A percentile compares a stretch with the other conserved stretches of the same genome.
phyloP scores from a whole-genome alignment of 30 jellyfish, hydroid and myxozoan genomes.

The Aurelia sp. region DNA sequence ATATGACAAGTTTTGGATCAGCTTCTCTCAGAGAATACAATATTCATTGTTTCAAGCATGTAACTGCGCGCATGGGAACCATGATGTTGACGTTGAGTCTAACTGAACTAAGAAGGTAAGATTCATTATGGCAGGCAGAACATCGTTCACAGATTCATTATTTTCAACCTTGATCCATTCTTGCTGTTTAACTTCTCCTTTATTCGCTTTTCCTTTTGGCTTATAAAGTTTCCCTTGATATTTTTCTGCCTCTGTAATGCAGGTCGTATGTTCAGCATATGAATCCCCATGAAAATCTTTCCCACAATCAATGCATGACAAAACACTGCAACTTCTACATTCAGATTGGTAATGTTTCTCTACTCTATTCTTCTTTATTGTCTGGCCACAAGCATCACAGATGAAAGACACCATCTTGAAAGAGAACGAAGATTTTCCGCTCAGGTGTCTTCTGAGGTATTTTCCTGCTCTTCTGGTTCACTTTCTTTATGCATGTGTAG shows the following conservation, averaged over 20 bases:
- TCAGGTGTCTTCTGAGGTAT: no score
- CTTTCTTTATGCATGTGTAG: no score
- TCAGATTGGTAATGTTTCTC: conserved; percentile 92
- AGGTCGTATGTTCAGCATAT: conserved; percentile 87
- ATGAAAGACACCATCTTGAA: conserved; percentile 87
- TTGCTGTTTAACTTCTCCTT: conserved; percentile 95
- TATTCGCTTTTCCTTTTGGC: conserved; percentile 90
- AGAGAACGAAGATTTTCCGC: neutral
- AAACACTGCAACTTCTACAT: conserved; percentile 91
- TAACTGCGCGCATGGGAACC: no score
- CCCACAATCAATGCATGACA: conserved; percentile 98
- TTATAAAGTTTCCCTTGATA: conserved; percentile 96
- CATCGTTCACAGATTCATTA: no score
- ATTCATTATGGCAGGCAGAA: no score
- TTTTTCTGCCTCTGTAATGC: conserved; percentile 96
- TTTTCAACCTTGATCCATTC: conserved; percentile 92
- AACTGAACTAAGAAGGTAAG: no score
- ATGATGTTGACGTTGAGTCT: no score
- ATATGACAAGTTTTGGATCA: no score
- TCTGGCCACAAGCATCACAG: conserved; percentile 97
- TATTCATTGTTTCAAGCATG: no score
- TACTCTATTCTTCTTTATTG: conserved; percentile 95
- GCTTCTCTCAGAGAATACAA: no score
- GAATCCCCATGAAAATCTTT: conserved; percentile 92
- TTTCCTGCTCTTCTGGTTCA: no score